These are phyloP conservation scores for Argentina silus DNA, from an alignment of 2,797 vertebrate genomes.

Conservation along the genomic window DNA sequence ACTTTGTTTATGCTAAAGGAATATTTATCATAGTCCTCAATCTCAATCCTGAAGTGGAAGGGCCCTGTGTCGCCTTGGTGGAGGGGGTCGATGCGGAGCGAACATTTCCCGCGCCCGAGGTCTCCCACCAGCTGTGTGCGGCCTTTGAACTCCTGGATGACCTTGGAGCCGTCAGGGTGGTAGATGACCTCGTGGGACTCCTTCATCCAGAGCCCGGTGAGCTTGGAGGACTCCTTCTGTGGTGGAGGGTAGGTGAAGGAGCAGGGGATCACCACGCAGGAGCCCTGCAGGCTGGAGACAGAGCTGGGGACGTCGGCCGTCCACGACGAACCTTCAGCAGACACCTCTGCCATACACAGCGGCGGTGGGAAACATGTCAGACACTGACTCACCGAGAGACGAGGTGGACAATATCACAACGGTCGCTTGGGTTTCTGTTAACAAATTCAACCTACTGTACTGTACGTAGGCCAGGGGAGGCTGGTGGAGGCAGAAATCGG, in stretches of 20 bases:
- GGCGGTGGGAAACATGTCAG: neutral
- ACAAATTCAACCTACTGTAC: neutral
- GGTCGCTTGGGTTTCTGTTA: neutral
- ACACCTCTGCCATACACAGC: slow-evolving; percentile 43
- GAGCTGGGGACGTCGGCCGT: slow-evolving; percentile 40
- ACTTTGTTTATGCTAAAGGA: slow-evolving; percentile 31
- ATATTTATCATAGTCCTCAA: slow-evolving; percentile 37
- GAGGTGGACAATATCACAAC: neutral
- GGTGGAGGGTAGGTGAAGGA: slow-evolving; percentile 56
- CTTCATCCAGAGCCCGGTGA: slow-evolving; percentile 64
- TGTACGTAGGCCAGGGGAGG: neutral
- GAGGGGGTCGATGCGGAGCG: slow-evolving; percentile 69
- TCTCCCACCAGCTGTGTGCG: slow-evolving; percentile 67
- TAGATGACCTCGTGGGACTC: slow-evolving; percentile 10
- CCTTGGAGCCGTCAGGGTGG: slow-evolving; percentile 43
- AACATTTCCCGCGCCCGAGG: slow-evolving; percentile 57
- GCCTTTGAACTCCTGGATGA: slow-evolving; percentile 17
- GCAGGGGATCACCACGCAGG: slow-evolving; percentile 77
- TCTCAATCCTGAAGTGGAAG: slow-evolving; percentile 72
- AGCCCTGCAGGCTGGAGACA: slow-evolving; percentile 64
- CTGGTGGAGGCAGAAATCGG: no score
- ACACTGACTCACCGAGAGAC: neutral
- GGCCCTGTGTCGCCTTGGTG: slow-evolving; percentile 45
- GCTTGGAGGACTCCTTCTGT: fast-evolving
- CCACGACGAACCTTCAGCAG: slow-evolving; percentile 57